phyloP scores from a whole-genome alignment of 2,113 vertebrate species.

The Pteropus alecto region DNA sequence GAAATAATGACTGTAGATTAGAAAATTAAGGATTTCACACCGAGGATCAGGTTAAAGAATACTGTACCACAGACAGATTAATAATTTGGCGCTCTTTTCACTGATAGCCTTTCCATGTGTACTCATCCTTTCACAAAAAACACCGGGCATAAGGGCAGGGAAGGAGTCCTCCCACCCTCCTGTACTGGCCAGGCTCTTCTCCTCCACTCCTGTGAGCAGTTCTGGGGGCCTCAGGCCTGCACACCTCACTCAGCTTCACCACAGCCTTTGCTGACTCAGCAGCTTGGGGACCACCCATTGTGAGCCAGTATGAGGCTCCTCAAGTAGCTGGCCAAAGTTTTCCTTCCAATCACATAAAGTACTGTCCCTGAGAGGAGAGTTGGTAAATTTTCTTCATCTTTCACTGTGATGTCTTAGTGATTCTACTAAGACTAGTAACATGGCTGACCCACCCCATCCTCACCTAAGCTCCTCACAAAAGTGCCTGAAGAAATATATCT shows the following conservation, averaged over 20 bases:
- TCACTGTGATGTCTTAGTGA: background rate
- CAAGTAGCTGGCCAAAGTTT: background rate
- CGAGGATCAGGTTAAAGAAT: background rate
- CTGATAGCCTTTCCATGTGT: background rate
- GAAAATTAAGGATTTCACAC: background rate
- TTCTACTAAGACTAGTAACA: background rate
- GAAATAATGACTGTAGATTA: background rate
- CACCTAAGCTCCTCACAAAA: background rate
- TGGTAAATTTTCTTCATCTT: background rate
- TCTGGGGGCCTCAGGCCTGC: background rate
- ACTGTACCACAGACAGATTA: background rate
- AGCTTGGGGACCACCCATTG: accelerated
- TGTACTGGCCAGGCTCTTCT: accelerated
- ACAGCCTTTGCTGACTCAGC: background rate
- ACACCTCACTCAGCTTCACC: background rate
- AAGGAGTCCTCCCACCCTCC: accelerated
- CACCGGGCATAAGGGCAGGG: accelerated
- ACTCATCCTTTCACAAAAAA: background rate
- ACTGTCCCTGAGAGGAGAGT: background rate
- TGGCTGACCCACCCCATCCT: background rate
- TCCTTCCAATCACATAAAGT: background rate
- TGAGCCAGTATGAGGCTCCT: background rate
- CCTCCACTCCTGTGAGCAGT: background rate
- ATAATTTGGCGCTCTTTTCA: background rate
- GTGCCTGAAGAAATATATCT: background rate